phyloP scores from a whole-genome alignment of 2,888 invertebrate species.

The Drepanosiphum platanoidis region DNA sequence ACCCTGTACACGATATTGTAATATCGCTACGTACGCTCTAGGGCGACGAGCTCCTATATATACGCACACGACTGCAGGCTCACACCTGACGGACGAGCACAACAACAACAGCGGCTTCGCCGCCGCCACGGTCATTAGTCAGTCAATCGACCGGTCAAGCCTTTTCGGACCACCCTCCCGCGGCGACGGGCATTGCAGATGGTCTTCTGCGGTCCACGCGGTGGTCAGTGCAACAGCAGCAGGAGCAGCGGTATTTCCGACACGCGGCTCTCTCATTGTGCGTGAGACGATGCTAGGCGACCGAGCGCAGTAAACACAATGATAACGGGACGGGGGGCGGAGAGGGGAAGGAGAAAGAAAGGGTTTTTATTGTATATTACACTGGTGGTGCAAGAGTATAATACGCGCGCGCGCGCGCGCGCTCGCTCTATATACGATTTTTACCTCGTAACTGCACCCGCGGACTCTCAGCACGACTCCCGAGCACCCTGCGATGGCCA shows the following conservation, averaged over 20 bases:
- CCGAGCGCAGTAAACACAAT: background rate
- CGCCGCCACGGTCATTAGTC: slow-evolving; percentile 58
- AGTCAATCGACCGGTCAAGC: slow-evolving; percentile 62
- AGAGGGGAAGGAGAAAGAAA: background rate
- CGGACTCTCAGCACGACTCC: slow-evolving; percentile 45
- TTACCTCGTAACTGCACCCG: background rate
- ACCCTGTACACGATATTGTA: too few species aligned
- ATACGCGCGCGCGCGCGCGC: background rate
- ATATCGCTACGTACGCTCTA: too few species aligned
- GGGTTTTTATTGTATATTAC: background rate
- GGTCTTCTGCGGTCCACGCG: slow-evolving; percentile 13
- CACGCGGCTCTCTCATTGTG: background rate
- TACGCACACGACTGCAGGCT: background rate
- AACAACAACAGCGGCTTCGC: background rate
- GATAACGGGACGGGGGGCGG: background rate
- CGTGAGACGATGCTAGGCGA: background rate
- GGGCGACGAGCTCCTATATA: too few species aligned
- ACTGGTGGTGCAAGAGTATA: too few species aligned
- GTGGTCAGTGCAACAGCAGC: background rate
- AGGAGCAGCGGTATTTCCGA: background rate
- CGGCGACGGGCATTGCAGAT: slow-evolving; percentile 28
- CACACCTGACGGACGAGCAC: slow-evolving; percentile 41
- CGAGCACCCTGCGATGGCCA: background rate
- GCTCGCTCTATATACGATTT: background rate
- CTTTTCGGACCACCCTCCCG: slow-evolving; percentile 53